phyloP scores from a whole-genome alignment of 2,113 vertebrate genomes.

The Serilophus lunatus region DNA sequence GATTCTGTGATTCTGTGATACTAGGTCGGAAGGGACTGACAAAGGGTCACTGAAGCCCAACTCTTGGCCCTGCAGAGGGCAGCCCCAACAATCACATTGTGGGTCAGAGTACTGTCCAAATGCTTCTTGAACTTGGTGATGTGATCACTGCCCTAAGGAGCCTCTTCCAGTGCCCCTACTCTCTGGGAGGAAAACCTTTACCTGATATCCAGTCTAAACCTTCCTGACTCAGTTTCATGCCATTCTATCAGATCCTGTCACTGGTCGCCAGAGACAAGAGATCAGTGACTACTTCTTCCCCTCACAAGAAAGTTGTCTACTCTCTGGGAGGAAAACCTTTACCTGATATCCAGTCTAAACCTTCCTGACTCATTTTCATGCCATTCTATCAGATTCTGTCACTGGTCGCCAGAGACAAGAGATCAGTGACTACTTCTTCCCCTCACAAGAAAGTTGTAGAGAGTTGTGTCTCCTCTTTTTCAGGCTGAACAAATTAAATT shows the following conservation, averaged over 20 bases:
- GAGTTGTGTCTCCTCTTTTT: not conserved
- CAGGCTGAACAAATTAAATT: not conserved
- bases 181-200: not conserved
- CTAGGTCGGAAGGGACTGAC: not conserved
- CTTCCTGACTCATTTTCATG: too few species aligned
- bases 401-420: too few species aligned
- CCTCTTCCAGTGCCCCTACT: not conserved
- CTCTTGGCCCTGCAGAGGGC: not conserved
- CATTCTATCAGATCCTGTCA: accelerated
- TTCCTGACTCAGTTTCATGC: accelerated
- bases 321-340: too few species aligned
- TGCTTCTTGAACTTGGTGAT: not conserved
- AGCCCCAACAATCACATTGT: not conserved
- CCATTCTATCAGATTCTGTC: too few species aligned
- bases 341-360: too few species aligned
- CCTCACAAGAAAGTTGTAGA: too few species aligned
- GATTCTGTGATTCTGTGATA: too few species aligned
- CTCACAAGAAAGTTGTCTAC: not conserved
- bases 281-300: not conserved
- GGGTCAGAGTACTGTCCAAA: not conserved
- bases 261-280: accelerated
- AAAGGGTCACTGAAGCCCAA: not conserved
- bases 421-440: too few species aligned
- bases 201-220: accelerated
- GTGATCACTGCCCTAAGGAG: not conserved